Conservation (phyloP, 2,113 vertebrate genomes). For the Pedionomus torquatus region DNA sequence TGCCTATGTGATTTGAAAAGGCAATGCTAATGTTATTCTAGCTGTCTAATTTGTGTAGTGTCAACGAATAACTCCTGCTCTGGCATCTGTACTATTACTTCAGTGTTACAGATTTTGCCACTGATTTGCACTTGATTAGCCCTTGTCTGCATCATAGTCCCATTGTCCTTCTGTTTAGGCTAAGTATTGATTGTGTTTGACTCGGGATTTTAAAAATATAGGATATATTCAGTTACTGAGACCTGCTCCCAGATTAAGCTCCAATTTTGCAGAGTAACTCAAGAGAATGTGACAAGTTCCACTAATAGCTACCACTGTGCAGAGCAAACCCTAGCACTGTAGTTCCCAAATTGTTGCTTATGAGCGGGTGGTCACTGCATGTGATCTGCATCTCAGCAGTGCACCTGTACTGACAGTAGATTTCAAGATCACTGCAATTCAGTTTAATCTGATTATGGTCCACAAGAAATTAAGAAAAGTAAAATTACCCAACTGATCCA, state of each 20-base stretch:
- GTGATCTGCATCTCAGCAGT: neutral
- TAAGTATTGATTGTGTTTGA: neutral
- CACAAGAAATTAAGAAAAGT: neutral
- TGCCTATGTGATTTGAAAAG: neutral
- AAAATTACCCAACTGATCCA: neutral
- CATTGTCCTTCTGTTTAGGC: neutral
- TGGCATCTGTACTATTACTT: neutral
- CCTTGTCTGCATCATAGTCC: neutral
- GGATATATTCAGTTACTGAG: neutral
- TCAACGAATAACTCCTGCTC: neutral
- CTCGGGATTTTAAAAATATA: neutral
- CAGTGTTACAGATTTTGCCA: neutral
- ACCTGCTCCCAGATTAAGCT: neutral
- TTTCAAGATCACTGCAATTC: neutral
- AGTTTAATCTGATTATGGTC: neutral
- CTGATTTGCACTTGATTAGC: conserved; percentile 9
- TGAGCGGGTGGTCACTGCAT: neutral
- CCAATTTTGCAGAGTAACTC: neutral
- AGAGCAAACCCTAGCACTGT: neutral
- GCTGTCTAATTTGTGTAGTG: neutral
- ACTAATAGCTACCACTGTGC: neutral
- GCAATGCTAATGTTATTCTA: neutral
- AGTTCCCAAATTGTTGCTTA: neutral
- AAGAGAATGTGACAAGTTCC: neutral
- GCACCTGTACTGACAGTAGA: neutral